These are phyloP conservation scores for Volucella zonaria DNA, from an alignment of 2,888 invertebrate species.

Conservation along the genomic window DNA sequence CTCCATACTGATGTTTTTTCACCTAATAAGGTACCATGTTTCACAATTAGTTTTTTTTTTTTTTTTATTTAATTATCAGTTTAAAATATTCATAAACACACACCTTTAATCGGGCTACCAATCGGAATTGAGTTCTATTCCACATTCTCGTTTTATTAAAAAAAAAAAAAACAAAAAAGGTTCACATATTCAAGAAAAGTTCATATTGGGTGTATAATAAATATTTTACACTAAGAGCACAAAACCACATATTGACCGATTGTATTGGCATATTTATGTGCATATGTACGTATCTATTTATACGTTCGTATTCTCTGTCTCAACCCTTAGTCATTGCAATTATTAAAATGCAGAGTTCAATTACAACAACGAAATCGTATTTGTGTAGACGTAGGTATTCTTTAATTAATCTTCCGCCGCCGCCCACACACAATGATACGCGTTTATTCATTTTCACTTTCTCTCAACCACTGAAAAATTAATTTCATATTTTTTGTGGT, in stretches of 20 bases:
- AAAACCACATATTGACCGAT: conserved; percentile 20
- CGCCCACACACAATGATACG: conserved; percentile 72
- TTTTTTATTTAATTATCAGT: too few relatives aligned
- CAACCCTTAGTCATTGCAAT: conserved; percentile 59
- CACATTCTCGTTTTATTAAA: conserved; percentile 13
- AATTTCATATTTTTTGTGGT: conserved; percentile 76
- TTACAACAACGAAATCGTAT: conserved; percentile 34
- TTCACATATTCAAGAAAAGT: conserved; percentile 8
- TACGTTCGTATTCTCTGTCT: conserved; percentile 3
- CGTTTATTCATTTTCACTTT: conserved; percentile 75
- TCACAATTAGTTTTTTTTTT: too few relatives aligned
- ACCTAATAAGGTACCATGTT: too few relatives aligned
- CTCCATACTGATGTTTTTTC: too few relatives aligned
- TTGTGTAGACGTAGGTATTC: conserved; percentile 16
- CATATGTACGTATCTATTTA: too few relatives aligned
- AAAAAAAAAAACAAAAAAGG: conserved; percentile 16
- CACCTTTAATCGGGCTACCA: conserved; percentile 25
- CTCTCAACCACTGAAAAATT: conserved; percentile 75
- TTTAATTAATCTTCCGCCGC: conserved; percentile 67
- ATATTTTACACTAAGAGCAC: neutral
- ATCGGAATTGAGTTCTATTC: conserved; percentile 23
- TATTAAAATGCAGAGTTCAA: conserved; percentile 42
- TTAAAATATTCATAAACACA: conserved; percentile 4
- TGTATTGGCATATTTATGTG: neutral
- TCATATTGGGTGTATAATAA: neutral